Conservation (phyloP, 2,888 invertebrate species). For the Pandemis heparana region DNA sequence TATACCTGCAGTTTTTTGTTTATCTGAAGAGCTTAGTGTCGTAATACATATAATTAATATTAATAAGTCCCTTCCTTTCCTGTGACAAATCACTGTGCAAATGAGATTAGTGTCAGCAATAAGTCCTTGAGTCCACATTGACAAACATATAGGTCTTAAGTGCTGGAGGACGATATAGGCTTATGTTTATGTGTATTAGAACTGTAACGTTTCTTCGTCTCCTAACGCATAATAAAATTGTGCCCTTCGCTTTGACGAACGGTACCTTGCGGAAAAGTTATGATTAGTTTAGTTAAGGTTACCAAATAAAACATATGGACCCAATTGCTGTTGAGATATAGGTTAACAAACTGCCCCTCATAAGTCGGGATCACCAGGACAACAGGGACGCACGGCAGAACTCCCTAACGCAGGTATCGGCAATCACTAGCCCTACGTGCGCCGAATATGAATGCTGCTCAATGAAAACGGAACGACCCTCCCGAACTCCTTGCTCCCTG, state of each 20-base stretch:
- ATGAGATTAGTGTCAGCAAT: not conserved
- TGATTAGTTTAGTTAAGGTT: not conserved
- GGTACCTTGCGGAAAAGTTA: not conserved
- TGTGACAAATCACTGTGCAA: not conserved
- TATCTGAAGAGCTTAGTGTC: not conserved
- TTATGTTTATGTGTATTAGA: too few species aligned
- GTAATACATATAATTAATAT: not conserved
- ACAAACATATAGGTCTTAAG: not conserved
- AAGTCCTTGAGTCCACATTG: not conserved
- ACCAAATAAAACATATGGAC: not conserved
- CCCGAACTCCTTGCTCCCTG: constrained; percentile 30
- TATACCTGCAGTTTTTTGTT: constrained; percentile 1
- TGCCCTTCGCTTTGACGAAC: not conserved
- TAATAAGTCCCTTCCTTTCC: not conserved
- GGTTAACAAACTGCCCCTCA: constrained; percentile 23
- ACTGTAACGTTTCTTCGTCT: too few species aligned
- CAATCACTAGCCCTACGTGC: constrained; percentile 51
- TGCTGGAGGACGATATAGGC: not conserved
- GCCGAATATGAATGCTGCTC: constrained; percentile 49
- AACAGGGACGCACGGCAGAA: constrained; percentile 26
- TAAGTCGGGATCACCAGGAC: constrained; percentile 32
- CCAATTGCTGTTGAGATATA: constrained; percentile 19
- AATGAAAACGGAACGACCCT: constrained; percentile 45
- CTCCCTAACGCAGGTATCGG: constrained; percentile 46
- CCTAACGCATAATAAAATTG: not conserved